phyloP scores from a whole-genome alignment of 2,113 vertebrate genomes.

The mouse (Mus musculus) region DNA sequence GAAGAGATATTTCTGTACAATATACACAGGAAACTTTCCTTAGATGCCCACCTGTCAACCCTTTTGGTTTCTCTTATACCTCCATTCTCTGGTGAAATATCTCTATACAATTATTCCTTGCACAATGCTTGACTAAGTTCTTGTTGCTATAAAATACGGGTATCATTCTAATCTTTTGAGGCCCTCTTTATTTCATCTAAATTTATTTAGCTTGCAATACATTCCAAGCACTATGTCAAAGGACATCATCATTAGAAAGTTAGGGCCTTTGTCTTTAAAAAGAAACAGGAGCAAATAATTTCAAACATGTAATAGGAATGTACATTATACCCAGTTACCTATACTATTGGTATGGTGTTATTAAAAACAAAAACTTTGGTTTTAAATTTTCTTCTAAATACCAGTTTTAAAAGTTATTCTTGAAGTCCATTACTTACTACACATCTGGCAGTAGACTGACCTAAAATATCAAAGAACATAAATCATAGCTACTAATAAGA shows the following conservation, averaged over 20 bases:
- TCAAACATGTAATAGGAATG: fast-evolving
- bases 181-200: not conserved
- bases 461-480: slow-evolving; percentile 31
- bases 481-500: not conserved
- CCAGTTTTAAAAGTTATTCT: not conserved
- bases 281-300: not conserved
- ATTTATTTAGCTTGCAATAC: not conserved
- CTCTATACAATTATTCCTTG: not conserved
- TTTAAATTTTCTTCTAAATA: not conserved
- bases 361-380: not conserved
- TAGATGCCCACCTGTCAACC: fast-evolving
- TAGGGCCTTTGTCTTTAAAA: not conserved
- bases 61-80: not conserved
- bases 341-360: not conserved
- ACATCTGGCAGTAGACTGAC: not conserved
- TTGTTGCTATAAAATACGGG: not conserved
- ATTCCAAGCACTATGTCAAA: not conserved
- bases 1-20: not conserved
- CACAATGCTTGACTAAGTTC: not conserved
- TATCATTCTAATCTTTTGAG: not conserved
- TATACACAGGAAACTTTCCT: not conserved
- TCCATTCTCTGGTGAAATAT: not conserved
- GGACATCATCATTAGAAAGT: not conserved
- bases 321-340: not conserved
- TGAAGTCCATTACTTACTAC: not conserved